Evolutionary conservation across 1,140 invertebrate genomes (phyloP), one percentile per base, ranked within the genome.

Genomic region (Dinoponera quadriceps): DNA sequence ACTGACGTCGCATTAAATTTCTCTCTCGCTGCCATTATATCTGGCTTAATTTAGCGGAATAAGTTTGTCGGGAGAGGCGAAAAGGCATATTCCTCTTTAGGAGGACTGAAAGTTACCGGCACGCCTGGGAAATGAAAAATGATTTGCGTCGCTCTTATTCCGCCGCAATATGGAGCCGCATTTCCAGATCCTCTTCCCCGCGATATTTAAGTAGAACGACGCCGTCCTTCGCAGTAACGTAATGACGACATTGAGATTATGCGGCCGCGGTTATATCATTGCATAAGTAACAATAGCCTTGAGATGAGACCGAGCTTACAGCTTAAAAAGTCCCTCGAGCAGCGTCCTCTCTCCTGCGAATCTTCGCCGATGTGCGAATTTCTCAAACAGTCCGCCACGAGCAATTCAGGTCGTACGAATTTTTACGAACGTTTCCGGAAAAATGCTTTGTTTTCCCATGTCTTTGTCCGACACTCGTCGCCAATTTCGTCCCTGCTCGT

Each of bases 241-340:
- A 78, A 78, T 78, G 54, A n/a, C 54, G 65, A 80, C 75, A 71
- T 80, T 69, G 75, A 57, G 75, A 80, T 80, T 80, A 80, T 80
- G 54, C 65, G 29, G 29, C 51, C 38, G 33, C 75, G 33, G 9
- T 80, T 80, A 69, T 69, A 71, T 80, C 75, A 69, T 69, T 69
- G 22, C 33, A 69, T 57, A 69, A 69, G 51, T 69, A 69, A 77
- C 59, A 44, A 69, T 57, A 80, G 51, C 65, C 63, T 80, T 71
- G 65, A 57, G 51, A 69, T 29, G n/a, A n/a, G 51, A 57, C 22
- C 22, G 33, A 71, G 65, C 65, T 80, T 74, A 25, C 18, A 55
- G 44, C 57, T 78, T 69, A 48, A 80, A 57, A 59, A 80, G 33
- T 78, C 29, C 33, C 44, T 29, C 33, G 14, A 20, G 20, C 5